Base-by-base conservation (phyloP, 2,888 invertebrate species). In the Agrenia bidenticulata region DNA sequence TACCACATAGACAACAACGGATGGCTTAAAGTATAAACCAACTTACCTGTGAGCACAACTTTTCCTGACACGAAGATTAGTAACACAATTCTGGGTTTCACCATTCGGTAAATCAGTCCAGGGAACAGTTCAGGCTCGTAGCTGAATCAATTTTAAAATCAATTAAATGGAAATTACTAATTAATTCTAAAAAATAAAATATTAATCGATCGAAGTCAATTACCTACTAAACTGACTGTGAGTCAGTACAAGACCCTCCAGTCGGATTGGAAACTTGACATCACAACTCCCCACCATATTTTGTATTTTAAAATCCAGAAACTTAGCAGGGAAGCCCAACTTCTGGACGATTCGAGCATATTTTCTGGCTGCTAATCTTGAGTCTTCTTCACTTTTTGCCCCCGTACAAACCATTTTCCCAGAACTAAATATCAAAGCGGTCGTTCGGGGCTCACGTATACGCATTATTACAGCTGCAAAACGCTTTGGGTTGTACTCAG, bases 11-110 rank as follows among this genome's bases (percentile, higher is more conserved):
- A 62, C 39, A 41, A 37, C n/a, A 42, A 42, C 15, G 24, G 19
- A 32, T 55, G 24, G 23, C 51, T 49, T 64, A 17, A 23, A 24
- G 24, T 27, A 41, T 32, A 37, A 45, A 17, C n/a, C 17, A 21
- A 51, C 76, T 78, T 77, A 84, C 84, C 84, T 78, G 98, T 99
- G 70, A 99, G 88, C 1, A 99, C 98, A 74, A 99, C 88, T 85
- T 99, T 99, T 62, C 99, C 99, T 80, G 97, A 98, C 0, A 99
- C 98, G 83, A 99, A 99, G 80, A 99, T 97, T 13, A 99, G 83
- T 70, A 99, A 82, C 2, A 98, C 98, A 73, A 99, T 89, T 74
- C 94, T 87, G 0, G 98, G 98, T 78, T 93, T 90, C 45, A 98
- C 92, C 94, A 99, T 93, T 77, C 98, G 85, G 80, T 99, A 99